Evolutionary conservation across 2,797 vertebrate species (phyloP), one percentile per base, ranked within the genome.

Genomic region (Phalanger gymnotis): DNA sequence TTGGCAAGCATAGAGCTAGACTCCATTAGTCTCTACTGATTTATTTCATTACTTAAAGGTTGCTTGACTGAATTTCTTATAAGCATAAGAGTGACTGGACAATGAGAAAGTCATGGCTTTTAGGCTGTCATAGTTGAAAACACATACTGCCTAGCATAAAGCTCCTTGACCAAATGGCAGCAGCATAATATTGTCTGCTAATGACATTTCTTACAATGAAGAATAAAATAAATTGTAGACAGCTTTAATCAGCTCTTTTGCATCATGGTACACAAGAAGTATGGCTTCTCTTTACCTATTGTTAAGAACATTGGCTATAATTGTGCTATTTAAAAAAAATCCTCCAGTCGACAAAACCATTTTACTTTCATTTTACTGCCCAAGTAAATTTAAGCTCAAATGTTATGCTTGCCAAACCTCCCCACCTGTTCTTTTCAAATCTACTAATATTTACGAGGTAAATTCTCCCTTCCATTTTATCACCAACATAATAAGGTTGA

Each of bases 311-410:
- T 0, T 92, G 51, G 3, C 94, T 56, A 2, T 91, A 98, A 92
- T 53, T 66, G 51, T 54, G 0, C 96, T 96, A 93, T 94, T 89
- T 97, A 94, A 94, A 96, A 96, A 92, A 97, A 95, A 13, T 58
- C 95, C 0, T 54, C 95, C 54, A 94, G 2, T 54, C 30, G 96
- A 96, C 66, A 95, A 87, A 90, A 53, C n/a, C 53, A 91, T 96
- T 95, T 96, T 95, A 96, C 94, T 96, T 94, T 97, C 93, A 97
- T 94, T 97, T 98, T 97, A 96, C 92, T 89, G 94, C 91, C 87
- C 22, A 94, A 93, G 53, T 73, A 94, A 96, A 98, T 95, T 97
- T 97, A 93, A 98, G 91, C 91, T 94, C 95, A 97, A 97, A 97
- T 95, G 52, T 14, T 96, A 95, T 94, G 6, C 47, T 34, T 94